These are phyloP conservation scores for Coendou prehensilis DNA, from an alignment of 2,797 vertebrate genomes.

Conservation along the genomic window DNA sequence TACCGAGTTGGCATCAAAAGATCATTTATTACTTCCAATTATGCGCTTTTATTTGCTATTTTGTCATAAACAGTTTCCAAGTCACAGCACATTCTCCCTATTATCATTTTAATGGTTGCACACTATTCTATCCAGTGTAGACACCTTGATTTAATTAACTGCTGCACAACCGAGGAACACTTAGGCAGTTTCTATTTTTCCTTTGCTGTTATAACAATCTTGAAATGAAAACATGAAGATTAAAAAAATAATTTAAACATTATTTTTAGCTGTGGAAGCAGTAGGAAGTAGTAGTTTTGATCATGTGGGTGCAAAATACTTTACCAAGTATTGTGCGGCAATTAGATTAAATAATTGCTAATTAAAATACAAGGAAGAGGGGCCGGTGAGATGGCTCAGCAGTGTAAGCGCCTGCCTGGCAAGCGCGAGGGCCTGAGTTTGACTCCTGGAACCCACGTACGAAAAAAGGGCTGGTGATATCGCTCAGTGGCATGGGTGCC, in stretches of 20 bases:
- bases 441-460: no score
- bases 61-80: constrained; percentile 54
- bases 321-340: background rate
- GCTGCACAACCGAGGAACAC: background rate
- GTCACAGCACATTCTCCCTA: background rate
- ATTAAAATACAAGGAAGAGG: constrained; percentile 2
- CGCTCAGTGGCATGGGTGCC: no score
- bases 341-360: constrained; percentile 39
- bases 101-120: constrained; percentile 28
- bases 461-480: no score
- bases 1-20: background rate
- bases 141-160: constrained; percentile 26
- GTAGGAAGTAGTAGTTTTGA: constrained; percentile 25
- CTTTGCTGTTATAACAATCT: constrained; percentile 5
- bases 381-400: no score
- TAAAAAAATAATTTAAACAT: constrained; percentile 30
- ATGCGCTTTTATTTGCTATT: constrained; percentile 36
- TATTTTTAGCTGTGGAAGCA: background rate
- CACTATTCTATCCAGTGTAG: background rate
- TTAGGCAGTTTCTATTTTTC: background rate
- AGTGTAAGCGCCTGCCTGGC: no score
- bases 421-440: no score
- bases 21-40: constrained; percentile 13
- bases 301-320: background rate
- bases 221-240: background rate